These are phyloP conservation scores for Anseranas semipalmata DNA, from an alignment of 2,113 vertebrate genomes.

Conservation along the genomic window DNA sequence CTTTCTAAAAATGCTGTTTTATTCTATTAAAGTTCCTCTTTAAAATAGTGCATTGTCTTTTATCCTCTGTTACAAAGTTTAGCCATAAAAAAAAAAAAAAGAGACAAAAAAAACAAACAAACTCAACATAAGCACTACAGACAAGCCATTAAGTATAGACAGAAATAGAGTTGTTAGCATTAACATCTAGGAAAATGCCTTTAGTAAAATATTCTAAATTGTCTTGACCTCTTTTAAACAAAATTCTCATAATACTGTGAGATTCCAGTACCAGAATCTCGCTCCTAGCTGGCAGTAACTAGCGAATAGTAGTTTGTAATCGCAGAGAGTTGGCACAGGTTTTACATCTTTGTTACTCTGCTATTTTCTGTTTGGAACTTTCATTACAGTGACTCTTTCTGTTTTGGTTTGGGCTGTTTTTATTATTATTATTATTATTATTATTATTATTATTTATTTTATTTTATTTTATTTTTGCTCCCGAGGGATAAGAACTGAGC, in stretches of 20 bases:
- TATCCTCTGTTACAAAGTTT: background rate
- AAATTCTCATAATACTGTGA: background rate
- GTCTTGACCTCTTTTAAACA: background rate
- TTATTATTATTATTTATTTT: too few relatives aligned
- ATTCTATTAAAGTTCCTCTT: background rate
- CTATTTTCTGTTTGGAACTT: background rate
- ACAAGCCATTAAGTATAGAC: background rate
- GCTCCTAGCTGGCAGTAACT: background rate
- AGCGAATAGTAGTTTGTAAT: background rate
- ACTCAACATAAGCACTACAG: background rate
- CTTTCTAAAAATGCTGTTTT: background rate
- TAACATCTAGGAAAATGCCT: background rate
- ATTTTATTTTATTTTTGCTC: background rate
- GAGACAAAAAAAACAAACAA: background rate
- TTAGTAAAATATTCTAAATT: background rate
- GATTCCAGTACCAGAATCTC: background rate
- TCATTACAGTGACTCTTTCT: background rate
- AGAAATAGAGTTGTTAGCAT: background rate
- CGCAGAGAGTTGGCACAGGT: background rate
- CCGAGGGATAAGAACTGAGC: background rate
- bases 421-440: too few relatives aligned
- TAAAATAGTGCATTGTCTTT: background rate
- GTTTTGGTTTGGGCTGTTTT: background rate
- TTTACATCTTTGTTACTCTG: background rate
- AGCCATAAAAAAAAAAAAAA: background rate